Base-by-base conservation (phyloP, 2,797 vertebrate genomes). In the Falco cherrug region DNA sequence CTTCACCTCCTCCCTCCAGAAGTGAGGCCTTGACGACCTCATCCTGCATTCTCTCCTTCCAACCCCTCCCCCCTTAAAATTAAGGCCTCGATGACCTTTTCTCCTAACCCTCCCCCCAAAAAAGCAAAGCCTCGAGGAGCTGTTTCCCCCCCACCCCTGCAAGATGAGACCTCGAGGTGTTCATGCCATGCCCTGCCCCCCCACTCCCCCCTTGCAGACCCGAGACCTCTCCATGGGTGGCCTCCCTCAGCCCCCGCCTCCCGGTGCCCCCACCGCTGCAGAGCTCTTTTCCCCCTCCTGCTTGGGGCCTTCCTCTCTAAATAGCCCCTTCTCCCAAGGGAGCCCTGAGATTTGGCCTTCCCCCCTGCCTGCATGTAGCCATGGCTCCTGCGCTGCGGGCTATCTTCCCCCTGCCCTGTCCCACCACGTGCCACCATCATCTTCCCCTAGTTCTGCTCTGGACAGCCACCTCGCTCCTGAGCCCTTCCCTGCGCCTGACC, bases 21-120 rank as follows among this genome's bases (percentile, higher is more conserved):
- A 37, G 0, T 2, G 31, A 60, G 43, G 41, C 43, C 16, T n/a
- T 2, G 50, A 19, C 50, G 21, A 37, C 13, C 45, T 68, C 41
- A 4, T 9, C 14, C 28, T 8, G 5, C 31, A 4, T 19, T 22
- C 37, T 35, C 8, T 47, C 37, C 74, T n/a, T 37, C 33, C 41
- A 8, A 21, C 8, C 4, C 16, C 10, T 28, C 24, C 5, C 29
- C 33, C n/a, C 33, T 18, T 5, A 2, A n/a, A 65, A 0, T 9
- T 11, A 8, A 35, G 33, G 13, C 57, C 28, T 21, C 15, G 17
- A 11, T 28, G 16, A 0, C 24, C 17, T n/a, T 28, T 47, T 45
- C 11, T 8, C 31, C 43, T 43, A 26, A 0, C n/a, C 37, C 29
- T 16, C 22, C 28, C 19, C 53, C 35, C 29, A 2, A 26, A 3